Percentiles rank a stretch among this genome's conserved stretches.
These are phyloP conservation scores for Lipophrys pholis DNA, from an alignment of 2,113 vertebrate species.

Conservation along the genomic window DNA sequence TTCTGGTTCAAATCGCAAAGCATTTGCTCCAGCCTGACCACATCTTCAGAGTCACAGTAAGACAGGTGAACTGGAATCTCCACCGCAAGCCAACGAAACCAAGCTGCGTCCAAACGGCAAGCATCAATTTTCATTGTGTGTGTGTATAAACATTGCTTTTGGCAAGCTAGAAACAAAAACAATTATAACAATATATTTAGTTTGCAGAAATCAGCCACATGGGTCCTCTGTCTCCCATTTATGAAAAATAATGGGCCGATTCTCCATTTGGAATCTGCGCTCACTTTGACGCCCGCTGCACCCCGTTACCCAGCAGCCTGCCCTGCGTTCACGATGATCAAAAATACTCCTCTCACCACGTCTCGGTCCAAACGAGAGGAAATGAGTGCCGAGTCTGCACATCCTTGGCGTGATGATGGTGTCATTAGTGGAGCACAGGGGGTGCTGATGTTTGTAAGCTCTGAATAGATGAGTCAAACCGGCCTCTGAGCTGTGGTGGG, in stretches of 20 bases:
- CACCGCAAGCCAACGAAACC: no score
- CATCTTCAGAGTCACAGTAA: no score
- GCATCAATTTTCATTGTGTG: no score
- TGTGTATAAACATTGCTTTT: no score
- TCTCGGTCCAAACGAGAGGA: constrained; percentile 64
- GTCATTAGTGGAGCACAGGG: constrained; percentile 68
- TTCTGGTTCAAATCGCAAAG: no score
- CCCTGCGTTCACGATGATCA: constrained; percentile 36
- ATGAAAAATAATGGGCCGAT: constrained; percentile 20
- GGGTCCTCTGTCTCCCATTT: constrained; percentile 12
- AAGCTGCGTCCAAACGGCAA: no score
- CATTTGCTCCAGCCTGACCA: no score
- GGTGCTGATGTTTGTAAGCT: constrained; percentile 53
- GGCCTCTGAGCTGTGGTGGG: constrained; percentile 74
- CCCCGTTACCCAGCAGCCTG: constrained; percentile 20
- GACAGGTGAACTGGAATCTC: no score
- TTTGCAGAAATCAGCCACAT: constrained; percentile 2
- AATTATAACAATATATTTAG: neutral
- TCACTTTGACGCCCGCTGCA: constrained; percentile 18
- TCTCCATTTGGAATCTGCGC: constrained; percentile 10
- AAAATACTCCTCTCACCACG: constrained; percentile 50
- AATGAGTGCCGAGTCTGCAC: constrained; percentile 58
- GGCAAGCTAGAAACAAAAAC: neutral
- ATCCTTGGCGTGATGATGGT: constrained; percentile 54
- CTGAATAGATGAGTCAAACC: constrained; percentile 70